Base-by-base conservation (phyloP, 1,140 invertebrate species). In the Monomorium pharaonis region DNA sequence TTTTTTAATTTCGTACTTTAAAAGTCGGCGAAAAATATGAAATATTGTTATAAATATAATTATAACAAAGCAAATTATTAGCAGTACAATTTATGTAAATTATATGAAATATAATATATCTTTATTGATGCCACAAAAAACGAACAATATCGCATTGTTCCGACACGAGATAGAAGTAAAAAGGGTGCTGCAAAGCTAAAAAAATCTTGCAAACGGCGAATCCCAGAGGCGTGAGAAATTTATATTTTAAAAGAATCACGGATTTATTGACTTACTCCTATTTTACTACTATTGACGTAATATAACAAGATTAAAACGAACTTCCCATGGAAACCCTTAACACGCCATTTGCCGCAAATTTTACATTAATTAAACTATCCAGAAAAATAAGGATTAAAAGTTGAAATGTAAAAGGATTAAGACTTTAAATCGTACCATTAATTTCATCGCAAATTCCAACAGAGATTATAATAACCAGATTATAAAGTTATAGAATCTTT, bases 391-490 rank as follows among this genome's bases (percentile, higher is more conserved):
- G 72, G 49, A 81, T 72, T 74, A 83, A 83, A 58, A 83, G 78
- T 72, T 72, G 37, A 58, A 72, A 65, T 51, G 51, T 60, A 63
- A 72, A 58, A 60, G 3, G 49, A 74, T 83, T 44, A 60, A 60
- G n/a, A 80, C 62, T 42, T 69, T 47, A 18, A 10, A 42, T 2
- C 62, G 21, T 21, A 67, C n/a, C 37, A 44, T 27, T 47, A 83
- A 83, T 51, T 83, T 21, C 6, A 18, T 72, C 18, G 67, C 51
- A n/a, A 58, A 83, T 60, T 58, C 14, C n/a, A 72, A 18, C 14
- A 18, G n/a, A 58, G 24, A 74, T 83, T 83, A 58, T 47, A 72
- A 72, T 72, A 58, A 83, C 27, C 67, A 83, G 42, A 83, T 83
- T 83, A n/a, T 42, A 0, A 83, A 72, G 67, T 33, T 60, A 16